Base-by-base conservation (phyloP, 2,797 vertebrate species). In the Megaceryle alcyon region DNA sequence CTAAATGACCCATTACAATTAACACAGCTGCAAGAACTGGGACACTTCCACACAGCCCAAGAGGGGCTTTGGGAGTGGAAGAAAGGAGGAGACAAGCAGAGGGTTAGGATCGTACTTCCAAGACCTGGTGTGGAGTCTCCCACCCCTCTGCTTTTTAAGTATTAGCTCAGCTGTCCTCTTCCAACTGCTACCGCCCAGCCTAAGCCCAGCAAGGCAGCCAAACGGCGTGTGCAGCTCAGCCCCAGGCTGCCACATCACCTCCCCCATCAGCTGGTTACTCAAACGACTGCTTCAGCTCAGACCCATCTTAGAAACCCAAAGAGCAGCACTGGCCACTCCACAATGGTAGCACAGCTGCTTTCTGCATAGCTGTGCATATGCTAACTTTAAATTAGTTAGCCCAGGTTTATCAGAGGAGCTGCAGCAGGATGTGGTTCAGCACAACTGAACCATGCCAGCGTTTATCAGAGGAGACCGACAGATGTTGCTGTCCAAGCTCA, bases 1-100 rank as follows among this genome's bases (percentile, higher is more conserved):
- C 94, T 86, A 97, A 97, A 95, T 96, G 95, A 96, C 95, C 97
- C 97, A 97, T 97, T 96, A 97, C 96, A 97, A 96, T 97, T 82
- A 97, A 96, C 97, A 97, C 96, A 97, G 97, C 90, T 97, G 81
- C 94, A 94, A 96, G 95, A 97, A 97, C 91, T 82, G 94, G 96
- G 96, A 87, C 96, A 97, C 88, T 96, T 97, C 92, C 92, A 92
- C 93, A 90, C 78, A 84, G 82, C 57, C 72, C 10, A 13, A 89
- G 60, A 94, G 91, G 80, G 68, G 82, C 86, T 86, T 78, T 26
- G 63, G 57, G 66, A 83, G 82, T n/a, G 86, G 93, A 76, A 77
- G 90, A 93, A 86, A 85, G 37, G 33, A 82, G 49, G 49, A 48
- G 68, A 82, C 33, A 72, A 93, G 76, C 66, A 59, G 76, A 91